These are phyloP conservation scores for Porites australiensis DNA, from an alignment of 64 coral and sea anemone species.

Conservation along the genomic window DNA sequence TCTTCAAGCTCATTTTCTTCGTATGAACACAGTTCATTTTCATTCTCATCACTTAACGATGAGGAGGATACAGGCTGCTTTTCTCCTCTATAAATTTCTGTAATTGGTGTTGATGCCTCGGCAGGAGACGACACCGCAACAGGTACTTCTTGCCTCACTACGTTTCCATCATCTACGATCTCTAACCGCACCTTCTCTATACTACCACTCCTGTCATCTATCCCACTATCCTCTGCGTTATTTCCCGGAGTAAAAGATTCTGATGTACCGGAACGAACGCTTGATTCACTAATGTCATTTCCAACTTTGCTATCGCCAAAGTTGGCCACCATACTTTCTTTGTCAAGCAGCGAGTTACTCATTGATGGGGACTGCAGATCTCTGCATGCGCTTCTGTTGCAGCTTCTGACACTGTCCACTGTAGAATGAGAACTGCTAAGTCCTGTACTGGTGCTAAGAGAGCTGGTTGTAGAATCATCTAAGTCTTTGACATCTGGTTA, in stretches of 20 bases:
- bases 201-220: slow-evolving; percentile 56
- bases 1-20: background rate
- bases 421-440: slow-evolving; percentile 34
- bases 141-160: background rate
- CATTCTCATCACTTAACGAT: background rate
- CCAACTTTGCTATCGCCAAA: slow-evolving; percentile 42
- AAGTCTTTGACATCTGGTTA: slow-evolving; percentile 14
- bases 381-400: background rate
- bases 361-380: background rate
- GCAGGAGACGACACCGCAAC: background rate
- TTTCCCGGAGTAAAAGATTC: background rate
- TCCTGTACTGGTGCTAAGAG: slow-evolving; percentile 7
- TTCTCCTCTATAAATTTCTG: background rate
- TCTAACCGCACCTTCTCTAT: slow-evolving; percentile 32
- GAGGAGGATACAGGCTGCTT: background rate
- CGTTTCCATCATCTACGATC: background rate
- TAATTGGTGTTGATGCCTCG: background rate
- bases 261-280: background rate
- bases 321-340: slow-evolving; percentile 36
- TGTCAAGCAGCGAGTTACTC: slow-evolving; percentile 13
- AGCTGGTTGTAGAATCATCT: slow-evolving; percentile 7
- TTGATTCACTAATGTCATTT: slow-evolving; percentile 5
- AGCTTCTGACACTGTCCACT: background rate
- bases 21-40: background rate
- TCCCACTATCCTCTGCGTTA: slow-evolving; percentile 57